phyloP scores from a whole-genome alignment of 2,888 invertebrate species.

The Phaedon cochleariae region DNA sequence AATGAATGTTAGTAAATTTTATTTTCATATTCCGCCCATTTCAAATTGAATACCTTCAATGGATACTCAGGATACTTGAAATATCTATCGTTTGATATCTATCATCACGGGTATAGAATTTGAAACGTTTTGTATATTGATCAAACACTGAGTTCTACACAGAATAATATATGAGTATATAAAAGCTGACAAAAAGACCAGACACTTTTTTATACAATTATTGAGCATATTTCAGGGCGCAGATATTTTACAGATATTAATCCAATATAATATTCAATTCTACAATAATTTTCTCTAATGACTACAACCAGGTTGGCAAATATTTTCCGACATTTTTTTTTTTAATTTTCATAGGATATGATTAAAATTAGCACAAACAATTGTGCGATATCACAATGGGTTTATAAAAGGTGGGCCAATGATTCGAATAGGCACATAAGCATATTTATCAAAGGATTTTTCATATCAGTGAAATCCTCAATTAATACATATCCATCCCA shows the following conservation, averaged over 20 bases:
- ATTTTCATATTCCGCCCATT: no score
- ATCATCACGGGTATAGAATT: no score
- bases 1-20: no score
- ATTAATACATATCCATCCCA: no score
- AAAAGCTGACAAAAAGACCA: slow-evolving; percentile 30
- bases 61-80: no score
- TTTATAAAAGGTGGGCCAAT: slow-evolving; percentile 22
- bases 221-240: slow-evolving; percentile 43
- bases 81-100: no score
- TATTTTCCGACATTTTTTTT: slow-evolving; percentile 33
- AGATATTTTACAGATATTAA: slow-evolving; percentile 37
- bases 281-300: slow-evolving; percentile 28
- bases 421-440: no score
- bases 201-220: slow-evolving; percentile 36
- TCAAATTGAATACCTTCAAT: no score
- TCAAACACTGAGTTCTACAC: slow-evolving; percentile 28
- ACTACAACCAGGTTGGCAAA: slow-evolving; percentile 29
- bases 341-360: slow-evolving; percentile 54
- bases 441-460: no score
- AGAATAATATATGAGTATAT: slow-evolving; percentile 15
- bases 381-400: slow-evolving; percentile 60
- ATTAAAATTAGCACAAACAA: slow-evolving; percentile 54
- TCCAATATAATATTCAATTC: slow-evolving; percentile 20
- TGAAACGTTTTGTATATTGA: slow-evolving; percentile 13
- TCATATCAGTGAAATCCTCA: no score